Percentiles rank a stretch among this genome's conserved stretches.
Evolutionary conservation across 1,140 invertebrate species (phyloP).

Genomic region (Lysiphlebus fabarum): DNA sequence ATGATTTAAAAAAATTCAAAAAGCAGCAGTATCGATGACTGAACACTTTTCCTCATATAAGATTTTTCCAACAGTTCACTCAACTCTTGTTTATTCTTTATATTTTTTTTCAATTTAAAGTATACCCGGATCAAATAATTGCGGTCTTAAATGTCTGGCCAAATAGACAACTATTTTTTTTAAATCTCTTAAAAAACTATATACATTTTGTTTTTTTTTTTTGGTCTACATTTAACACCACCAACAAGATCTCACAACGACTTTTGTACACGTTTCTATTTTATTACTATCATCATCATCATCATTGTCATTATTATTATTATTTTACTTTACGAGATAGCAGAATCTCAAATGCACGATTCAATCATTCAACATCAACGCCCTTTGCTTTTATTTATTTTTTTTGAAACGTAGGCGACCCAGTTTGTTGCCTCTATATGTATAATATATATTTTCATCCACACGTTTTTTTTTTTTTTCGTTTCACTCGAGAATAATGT

Average conservation of each 20-base stretch:
- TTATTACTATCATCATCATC: no score
- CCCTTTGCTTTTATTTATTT: constrained; percentile 5
- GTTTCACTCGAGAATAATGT: no score
- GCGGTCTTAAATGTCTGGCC: constrained; percentile 33
- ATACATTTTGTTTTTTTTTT: constrained; percentile 21
- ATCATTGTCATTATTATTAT: no score
- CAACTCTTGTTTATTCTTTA: constrained; percentile 6
- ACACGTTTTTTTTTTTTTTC: constrained; percentile 3
- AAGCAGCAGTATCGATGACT: constrained; percentile 8
- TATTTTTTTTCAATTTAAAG: not conserved
- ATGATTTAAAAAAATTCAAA: not conserved
- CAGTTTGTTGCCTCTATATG: constrained; percentile 20
- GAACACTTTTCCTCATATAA: not conserved
- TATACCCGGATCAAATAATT: constrained; percentile 37
- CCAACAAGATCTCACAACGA: no score
- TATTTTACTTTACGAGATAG: not conserved
- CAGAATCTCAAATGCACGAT: constrained; percentile 8
- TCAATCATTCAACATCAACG: constrained; percentile 19
- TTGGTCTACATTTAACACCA: not conserved
- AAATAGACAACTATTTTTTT: constrained; percentile 25
- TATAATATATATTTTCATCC: not conserved
- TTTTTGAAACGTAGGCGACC: not conserved
- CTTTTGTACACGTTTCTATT: no score
- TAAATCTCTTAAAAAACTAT: constrained; percentile 17
- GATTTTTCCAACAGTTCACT: no score